phyloP scores from a whole-genome alignment of 2,797 vertebrate species.

The Hozukius guyotensis region DNA sequence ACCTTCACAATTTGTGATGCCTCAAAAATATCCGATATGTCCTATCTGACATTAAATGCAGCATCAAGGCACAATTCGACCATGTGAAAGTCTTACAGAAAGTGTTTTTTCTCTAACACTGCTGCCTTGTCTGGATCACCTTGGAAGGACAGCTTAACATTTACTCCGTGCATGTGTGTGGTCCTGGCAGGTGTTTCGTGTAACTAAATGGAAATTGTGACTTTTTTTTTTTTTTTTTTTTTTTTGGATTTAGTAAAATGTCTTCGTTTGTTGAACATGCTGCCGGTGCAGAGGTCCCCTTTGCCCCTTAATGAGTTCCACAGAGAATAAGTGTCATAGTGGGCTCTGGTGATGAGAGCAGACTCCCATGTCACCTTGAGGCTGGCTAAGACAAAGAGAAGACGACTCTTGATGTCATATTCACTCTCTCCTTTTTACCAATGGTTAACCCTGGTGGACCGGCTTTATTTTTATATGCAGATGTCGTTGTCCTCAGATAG shows the following conservation, averaged over 20 bases:
- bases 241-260: conserved; percentile 56
- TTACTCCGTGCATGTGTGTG: conserved; percentile 28
- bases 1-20: neutral
- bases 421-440: conserved; percentile 38
- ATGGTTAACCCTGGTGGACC: conserved; percentile 40
- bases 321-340: conserved; percentile 75
- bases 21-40: neutral
- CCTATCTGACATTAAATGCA: neutral
- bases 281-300: conserved; percentile 68
- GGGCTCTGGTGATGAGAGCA: conserved; percentile 67
- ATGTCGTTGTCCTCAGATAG: conserved; percentile 27
- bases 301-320: conserved; percentile 78
- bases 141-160: conserved; percentile 53
- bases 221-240: neutral
- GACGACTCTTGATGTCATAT: conserved; percentile 71
- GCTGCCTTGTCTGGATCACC: conserved; percentile 34
- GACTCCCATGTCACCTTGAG: conserved; percentile 81
- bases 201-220: conserved; percentile 24
- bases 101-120: neutral
- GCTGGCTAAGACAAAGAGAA: conserved; percentile 72
- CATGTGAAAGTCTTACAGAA: neutral
- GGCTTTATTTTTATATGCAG: conserved; percentile 33
- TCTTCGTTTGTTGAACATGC: conserved; percentile 73
- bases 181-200: conserved; percentile 61
- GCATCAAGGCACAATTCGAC: neutral